Evolutionary conservation across 2,797 vertebrate species (phyloP).

Genomic region (Hafferia zeledoni): DNA sequence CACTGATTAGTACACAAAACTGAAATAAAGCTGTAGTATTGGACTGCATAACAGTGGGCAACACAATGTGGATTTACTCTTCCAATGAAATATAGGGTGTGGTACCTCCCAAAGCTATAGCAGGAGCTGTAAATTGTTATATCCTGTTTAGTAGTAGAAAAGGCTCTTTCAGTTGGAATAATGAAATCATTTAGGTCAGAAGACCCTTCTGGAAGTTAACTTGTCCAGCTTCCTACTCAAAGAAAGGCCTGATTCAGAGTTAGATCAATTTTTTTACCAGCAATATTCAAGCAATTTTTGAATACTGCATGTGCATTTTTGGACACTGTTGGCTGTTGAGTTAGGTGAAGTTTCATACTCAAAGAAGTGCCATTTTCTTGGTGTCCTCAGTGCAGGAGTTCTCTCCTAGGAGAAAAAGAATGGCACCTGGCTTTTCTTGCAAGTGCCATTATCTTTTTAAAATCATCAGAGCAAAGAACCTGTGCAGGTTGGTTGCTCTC

Average conservation of each 20-base stretch:
- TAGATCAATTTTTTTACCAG: not conserved
- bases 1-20: not conserved
- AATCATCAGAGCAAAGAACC: not conserved
- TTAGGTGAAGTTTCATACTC: not conserved
- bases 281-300: not conserved
- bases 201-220: not conserved
- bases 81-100: not conserved
- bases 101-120: not conserved
- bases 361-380: not conserved
- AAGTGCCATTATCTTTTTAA: not conserved
- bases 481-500: not conserved
- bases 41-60: not conserved
- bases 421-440: not conserved
- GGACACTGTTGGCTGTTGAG: not conserved
- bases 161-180: fast-evolving
- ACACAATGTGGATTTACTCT: not conserved
- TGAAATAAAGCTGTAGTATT: not conserved
- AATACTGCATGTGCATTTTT: not conserved
- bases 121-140: not conserved
- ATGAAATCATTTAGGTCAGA: not conserved
- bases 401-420: not conserved
- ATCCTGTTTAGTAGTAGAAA: not conserved
- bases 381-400: not conserved
- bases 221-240: not conserved
- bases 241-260: not conserved